Evolutionary conservation across 2,797 vertebrate species (phyloP).

Genomic region (Furcifer pardalis): DNA sequence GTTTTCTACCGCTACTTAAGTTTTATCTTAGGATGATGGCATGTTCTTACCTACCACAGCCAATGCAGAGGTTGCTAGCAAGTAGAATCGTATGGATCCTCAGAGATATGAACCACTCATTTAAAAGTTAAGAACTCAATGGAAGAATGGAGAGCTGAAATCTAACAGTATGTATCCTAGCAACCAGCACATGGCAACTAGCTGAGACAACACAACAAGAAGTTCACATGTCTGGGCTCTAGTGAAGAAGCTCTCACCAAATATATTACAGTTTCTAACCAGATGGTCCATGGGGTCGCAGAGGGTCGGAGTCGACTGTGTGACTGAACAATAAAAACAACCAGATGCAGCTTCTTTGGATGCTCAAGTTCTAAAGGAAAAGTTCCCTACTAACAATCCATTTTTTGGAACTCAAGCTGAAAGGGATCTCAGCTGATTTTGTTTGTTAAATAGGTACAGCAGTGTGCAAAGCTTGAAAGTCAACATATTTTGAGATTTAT

Average conservation of each 20-base stretch:
- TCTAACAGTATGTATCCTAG: constrained; percentile 59
- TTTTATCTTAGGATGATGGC: background rate
- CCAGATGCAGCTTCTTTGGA: background rate
- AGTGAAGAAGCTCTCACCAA: background rate
- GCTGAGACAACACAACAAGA: constrained; percentile 16
- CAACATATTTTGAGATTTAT: background rate
- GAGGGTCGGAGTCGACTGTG: too few species aligned
- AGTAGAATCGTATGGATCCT: background rate
- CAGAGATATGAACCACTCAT: background rate
- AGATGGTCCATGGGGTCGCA: too few species aligned
- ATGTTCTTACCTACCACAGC: constrained; percentile 28
- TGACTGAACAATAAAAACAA: too few species aligned
- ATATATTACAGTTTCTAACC: background rate
- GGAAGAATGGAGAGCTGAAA: constrained; percentile 12
- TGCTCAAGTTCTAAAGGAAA: background rate
- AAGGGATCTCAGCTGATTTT: background rate
- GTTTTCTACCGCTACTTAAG: background rate
- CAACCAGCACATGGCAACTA: constrained; percentile 62
- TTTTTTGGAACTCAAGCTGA: background rate
- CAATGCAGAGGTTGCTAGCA: background rate
- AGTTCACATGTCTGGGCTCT: background rate
- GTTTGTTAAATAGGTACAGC: background rate
- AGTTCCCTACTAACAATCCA: background rate
- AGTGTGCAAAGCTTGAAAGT: background rate
- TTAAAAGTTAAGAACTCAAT: constrained; percentile 15